Conservation (phyloP, 2,113 vertebrate species). For the Macquaria ambigua region DNA sequence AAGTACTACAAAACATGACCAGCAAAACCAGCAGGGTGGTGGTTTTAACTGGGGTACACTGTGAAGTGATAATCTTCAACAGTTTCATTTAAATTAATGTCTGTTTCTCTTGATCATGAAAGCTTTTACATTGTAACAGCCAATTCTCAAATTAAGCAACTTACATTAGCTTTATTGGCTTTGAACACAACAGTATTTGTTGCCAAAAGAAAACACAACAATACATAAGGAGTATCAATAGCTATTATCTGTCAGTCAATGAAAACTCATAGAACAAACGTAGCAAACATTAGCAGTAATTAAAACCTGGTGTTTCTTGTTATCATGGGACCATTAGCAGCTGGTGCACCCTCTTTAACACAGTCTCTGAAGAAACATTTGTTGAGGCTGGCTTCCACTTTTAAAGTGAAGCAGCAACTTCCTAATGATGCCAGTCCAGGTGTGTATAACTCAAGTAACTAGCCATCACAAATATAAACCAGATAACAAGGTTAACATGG, state of each 20-base stretch:
- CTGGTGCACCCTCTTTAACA: not conserved
- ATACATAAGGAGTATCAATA: not conserved
- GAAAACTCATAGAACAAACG: not conserved
- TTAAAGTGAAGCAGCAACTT: not conserved
- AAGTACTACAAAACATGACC: conserved; percentile 38
- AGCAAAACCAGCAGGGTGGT: conserved; percentile 5
- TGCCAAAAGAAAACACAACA: conserved; percentile 8
- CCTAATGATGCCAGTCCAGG: not conserved
- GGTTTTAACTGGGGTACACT: not conserved
- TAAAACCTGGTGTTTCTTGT: conserved; percentile 15
- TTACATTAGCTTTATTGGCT: conserved; percentile 7
- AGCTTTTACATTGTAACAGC: conserved; percentile 11
- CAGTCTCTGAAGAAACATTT: not conserved
- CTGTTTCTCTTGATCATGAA: not conserved
- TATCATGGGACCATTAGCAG: not conserved
- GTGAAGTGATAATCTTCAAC: conserved; percentile 6
- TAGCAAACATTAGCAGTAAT: not conserved
- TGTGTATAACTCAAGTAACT: not conserved
- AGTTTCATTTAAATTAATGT: conserved; percentile 6
- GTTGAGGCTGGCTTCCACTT: not conserved
- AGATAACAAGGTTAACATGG: not conserved
- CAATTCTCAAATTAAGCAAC: not conserved
- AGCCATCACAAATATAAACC: not conserved
- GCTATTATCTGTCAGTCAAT: not conserved
- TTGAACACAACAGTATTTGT: not conserved